Conservation (phyloP, 2,888 invertebrate species). For the Pediacus dermestoides region DNA sequence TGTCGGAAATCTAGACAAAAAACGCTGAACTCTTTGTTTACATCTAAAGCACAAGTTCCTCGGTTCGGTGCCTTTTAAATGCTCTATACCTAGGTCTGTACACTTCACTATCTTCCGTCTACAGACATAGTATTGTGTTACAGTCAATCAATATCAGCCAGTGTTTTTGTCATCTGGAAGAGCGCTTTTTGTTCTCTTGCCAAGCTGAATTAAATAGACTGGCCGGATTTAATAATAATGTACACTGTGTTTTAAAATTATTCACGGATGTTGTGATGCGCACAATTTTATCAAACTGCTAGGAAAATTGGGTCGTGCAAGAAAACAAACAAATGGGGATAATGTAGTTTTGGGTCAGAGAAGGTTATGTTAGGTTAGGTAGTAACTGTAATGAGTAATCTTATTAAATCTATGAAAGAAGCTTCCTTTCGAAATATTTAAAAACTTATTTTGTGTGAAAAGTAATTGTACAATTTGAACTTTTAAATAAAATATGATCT, state of each 20-base stretch:
- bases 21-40: slow-evolving; percentile 30
- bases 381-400: too few species aligned
- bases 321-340: too few species aligned
- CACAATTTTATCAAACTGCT: slow-evolving; percentile 8
- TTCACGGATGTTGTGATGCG: slow-evolving; percentile 1
- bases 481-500: slow-evolving; percentile 24
- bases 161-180: slow-evolving; percentile 32
- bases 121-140: slow-evolving; percentile 26
- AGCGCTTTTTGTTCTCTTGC: slow-evolving; percentile 38
- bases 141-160: slow-evolving; percentile 32
- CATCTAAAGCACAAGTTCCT: slow-evolving; percentile 26
- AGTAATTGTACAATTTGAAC: too few species aligned
- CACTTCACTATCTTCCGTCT: slow-evolving; percentile 23
- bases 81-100: slow-evolving; percentile 26
- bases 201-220: slow-evolving; percentile 37
- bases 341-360: too few species aligned
- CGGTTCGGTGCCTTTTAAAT: slow-evolving; percentile 32
- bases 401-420: too few species aligned
- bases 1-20: slow-evolving; percentile 13
- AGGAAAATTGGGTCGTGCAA: too few species aligned
- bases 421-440: too few species aligned
- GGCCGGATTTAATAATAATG: slow-evolving; percentile 33
- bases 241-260: too few species aligned
- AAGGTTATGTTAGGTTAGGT: too few species aligned
- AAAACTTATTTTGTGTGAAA: too few species aligned